phyloP scores from a whole-genome alignment of 2,888 invertebrate genomes.

The Pachymerium ferrugineum region DNA sequence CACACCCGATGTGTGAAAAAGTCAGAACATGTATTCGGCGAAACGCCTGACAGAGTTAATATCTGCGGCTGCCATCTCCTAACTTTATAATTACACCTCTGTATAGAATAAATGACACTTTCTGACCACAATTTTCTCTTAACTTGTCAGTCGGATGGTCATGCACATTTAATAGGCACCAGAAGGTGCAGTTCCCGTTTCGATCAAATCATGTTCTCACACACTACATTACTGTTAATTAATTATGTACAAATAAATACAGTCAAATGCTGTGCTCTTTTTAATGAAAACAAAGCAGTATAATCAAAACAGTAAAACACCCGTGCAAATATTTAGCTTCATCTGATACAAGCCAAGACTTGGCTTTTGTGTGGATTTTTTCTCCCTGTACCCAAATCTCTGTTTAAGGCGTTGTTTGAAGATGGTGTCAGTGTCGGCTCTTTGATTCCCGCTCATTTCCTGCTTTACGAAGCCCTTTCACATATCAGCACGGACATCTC shows the following conservation, averaged over 20 bases:
- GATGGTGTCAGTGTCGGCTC: not conserved
- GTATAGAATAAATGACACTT: not conserved
- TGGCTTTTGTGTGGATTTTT: too few relatives aligned
- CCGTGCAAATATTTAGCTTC: not conserved
- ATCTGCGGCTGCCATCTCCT: not conserved
- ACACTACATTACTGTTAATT: too few relatives aligned
- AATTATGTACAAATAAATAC: too few relatives aligned
- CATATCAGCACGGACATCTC: conserved; percentile 12
- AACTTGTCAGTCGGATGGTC: not conserved
- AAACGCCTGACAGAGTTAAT: not conserved
- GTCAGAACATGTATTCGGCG: not conserved
- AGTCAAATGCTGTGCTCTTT: not conserved
- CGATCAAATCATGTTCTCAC: conserved; percentile 4
- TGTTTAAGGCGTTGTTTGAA: not conserved
- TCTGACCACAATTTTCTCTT: not conserved
- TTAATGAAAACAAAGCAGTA: not conserved
- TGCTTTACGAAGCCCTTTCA: conserved; percentile 15
- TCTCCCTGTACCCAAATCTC: too few relatives aligned
- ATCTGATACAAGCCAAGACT: conserved; percentile 1
- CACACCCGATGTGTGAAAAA: not conserved
- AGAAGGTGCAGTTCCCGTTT: not conserved
- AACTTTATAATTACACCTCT: conserved; percentile 13
- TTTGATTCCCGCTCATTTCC: conserved; percentile 6
- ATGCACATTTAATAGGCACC: not conserved
- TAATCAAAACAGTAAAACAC: not conserved